Evolutionary conservation across 2,797 vertebrate genomes (phyloP), one percentile per base, ranked within the genome.

Genomic region (Ispidina lecontei): DNA sequence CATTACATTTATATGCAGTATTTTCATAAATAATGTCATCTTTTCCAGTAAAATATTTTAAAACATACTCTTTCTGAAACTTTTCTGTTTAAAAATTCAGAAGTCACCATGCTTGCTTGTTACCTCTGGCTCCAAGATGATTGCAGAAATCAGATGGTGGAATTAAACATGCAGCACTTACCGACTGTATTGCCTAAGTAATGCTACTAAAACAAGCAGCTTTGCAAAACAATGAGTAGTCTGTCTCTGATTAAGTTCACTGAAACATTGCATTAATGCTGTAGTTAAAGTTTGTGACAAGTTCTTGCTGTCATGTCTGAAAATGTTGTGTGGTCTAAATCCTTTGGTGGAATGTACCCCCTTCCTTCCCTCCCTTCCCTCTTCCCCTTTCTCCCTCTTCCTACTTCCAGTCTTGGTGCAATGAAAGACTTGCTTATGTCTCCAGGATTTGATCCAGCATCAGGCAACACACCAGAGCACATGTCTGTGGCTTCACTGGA

Each of bases 401-500:
- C 41, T 78, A 4, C 39, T 19, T 85, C 8, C 23, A 25, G n/a
- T 76, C 25, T 16, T 59, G 28, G 22, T 76, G 18, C n/a, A 37
- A 7, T 79, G 47, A 41, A 69, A 58, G 39, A 21, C 14, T 69
- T 65, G 31, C 12, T 58, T 58, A 11, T 51, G 49, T 72, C 52
- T 77, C 35, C 39, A 54, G 68, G 37, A n/a, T 62, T 39, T 89
- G 46, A 54, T 14, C 70, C 18, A 18, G 5, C 33, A 44, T 72
- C 47, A 37, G 19, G n/a, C 22, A 54, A 0, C 21, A 6, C 31
- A n/a, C 59, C 46, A 54, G 63, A 56, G 64, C 17, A 55, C 2
- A 0, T 33, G 16, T 18, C 28, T 1, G 0, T 49, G 29, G 19
- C 19, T 55, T 64, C 33, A 4, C 0, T 37, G 39, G 47, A 41